These are phyloP conservation scores for Apocheima hispidaria DNA, from an alignment of 2,888 invertebrate species.

Conservation along the genomic window DNA sequence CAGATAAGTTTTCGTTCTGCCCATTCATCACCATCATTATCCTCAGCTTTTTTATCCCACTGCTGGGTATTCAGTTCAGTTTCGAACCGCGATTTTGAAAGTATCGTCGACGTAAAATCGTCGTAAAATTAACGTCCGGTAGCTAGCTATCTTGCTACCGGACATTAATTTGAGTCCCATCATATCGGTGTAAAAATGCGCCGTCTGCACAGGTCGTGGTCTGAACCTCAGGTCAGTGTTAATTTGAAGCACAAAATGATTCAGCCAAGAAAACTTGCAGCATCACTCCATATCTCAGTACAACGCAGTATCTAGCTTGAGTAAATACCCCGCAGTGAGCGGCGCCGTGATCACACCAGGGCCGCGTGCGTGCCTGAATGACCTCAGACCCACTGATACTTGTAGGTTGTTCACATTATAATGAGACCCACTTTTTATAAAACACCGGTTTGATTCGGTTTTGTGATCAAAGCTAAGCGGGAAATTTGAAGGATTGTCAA, in stretches of 20 bases:
- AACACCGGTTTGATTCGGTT: constrained; percentile 15
- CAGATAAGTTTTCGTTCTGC: too few species aligned
- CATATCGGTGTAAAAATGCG: neutral
- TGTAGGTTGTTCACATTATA: constrained; percentile 43
- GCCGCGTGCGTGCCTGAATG: constrained; percentile 33
- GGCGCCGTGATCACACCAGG: constrained; percentile 3
- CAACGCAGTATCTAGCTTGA: neutral
- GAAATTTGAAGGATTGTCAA: neutral
- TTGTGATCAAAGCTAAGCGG: neutral
- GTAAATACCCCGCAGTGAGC: neutral
- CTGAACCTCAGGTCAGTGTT: neutral
- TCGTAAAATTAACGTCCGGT: too few species aligned
- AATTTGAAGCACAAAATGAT: constrained; percentile 1
- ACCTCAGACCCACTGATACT: constrained; percentile 25
- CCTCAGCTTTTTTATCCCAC: too few species aligned
- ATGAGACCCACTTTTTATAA: constrained; percentile 42
- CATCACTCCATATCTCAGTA: neutral
- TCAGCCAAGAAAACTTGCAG: neutral
- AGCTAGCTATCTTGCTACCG: too few species aligned
- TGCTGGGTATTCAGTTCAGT: too few species aligned
- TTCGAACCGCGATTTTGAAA: too few species aligned
- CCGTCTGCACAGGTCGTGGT: neutral
- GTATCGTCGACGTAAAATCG: too few species aligned
- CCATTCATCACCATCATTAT: too few species aligned
- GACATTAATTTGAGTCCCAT: too few species aligned